Base-by-base conservation (phyloP, 2,113 vertebrate species). In the Heterotilapia buettikoferi region DNA sequence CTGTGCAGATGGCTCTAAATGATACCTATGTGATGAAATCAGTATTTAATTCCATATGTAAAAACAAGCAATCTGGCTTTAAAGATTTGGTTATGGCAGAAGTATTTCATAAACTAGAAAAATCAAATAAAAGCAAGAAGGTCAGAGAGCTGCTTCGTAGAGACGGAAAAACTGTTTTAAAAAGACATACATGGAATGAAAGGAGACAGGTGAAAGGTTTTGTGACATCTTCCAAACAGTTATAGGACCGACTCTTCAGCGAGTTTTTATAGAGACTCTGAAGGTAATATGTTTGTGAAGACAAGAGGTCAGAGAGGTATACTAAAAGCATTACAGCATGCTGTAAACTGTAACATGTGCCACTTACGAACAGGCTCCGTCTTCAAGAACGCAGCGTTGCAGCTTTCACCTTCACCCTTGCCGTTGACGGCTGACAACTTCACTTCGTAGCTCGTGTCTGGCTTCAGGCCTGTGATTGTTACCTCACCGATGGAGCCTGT, bases 311-410 rank as follows among this genome's bases (percentile, higher is more conserved):
- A 68, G 16, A 78, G n/a, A 45, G 38, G 50, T 61, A 40, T 24
- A 82, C 54, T 83, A 9, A 86, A 92, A 80, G 79, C 56, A 80
- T 12, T 36, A 13, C 12, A n/a, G 36, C 16, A 12, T 19, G 71
- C 26, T 38, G 29, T 61, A 52, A 76, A 87, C 21, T 43, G 66
- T 31, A 57, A 43, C 83, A 40, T 29, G 84, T 18, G 82, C 43
- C 92, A 99, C 99, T 99, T 98, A 99, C 99, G 98, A 82, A 99
- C 98, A 93, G 98, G 98, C 81, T 98, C 96, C 0, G 99, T 99
- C 96, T 97, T 98, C 97, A 99, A 99, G 91, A 97, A 90, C 0
- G 96, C 94, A 1, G 95, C 81, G 0, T 92, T 43, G 80, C 98
- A 98, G 87, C 97, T 96, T 93, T 99, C 99, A 0, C 99, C 98